Evolutionary conservation across 2,797 vertebrate genomes (phyloP).

Genomic region (Hyperoplus immaculatus): DNA sequence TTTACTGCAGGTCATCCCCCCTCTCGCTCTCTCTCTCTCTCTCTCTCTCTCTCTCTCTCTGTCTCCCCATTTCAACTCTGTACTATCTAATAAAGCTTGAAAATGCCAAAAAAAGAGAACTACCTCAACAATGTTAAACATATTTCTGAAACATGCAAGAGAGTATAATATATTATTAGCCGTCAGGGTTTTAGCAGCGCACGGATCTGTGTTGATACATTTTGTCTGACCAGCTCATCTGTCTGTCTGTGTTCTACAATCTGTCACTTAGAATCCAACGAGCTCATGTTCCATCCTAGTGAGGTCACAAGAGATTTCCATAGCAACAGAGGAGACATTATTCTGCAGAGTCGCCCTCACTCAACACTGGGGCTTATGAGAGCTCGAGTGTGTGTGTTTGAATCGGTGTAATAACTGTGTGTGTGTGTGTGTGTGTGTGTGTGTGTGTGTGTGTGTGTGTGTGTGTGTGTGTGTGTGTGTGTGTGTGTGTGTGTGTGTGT

Average conservation of each 20-base stretch:
- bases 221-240: not conserved
- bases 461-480: constrained; percentile 51
- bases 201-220: too few species aligned
- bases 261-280: constrained; percentile 40
- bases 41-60: too few species aligned
- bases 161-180: too few species aligned
- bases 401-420: constrained; percentile 34
- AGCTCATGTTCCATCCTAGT: constrained; percentile 69
- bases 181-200: too few species aligned
- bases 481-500: constrained; percentile 58
- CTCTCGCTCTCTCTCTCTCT: too few species aligned
- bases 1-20: too few species aligned
- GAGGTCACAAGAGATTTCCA: constrained; percentile 67
- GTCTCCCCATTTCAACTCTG: too few species aligned
- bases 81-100: too few species aligned
- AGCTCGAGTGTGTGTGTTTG: constrained; percentile 45
- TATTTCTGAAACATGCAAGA: too few species aligned
- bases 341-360: constrained; percentile 63
- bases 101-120: too few species aligned
- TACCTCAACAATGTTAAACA: not conserved
- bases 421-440: constrained; percentile 51
- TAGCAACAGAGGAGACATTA: constrained; percentile 74
- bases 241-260: constrained; percentile 12
- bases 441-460: constrained; percentile 56
- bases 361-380: constrained; percentile 75